Evolutionary conservation across 2,888 invertebrate genomes (phyloP).

Genomic region (Drosophila silvestris): DNA sequence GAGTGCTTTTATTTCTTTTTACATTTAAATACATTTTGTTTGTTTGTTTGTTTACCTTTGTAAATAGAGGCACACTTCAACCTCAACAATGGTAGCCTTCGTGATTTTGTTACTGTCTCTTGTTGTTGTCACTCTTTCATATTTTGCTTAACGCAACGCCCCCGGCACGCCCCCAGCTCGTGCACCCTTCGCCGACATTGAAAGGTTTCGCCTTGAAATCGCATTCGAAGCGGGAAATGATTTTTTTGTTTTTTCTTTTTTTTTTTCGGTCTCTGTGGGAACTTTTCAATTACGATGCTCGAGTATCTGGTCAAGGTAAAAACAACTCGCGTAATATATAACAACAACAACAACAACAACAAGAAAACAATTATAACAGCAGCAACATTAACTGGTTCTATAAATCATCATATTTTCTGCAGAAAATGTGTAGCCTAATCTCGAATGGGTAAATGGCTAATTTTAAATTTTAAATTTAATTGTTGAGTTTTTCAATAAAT

Average conservation of each 20-base stretch:
- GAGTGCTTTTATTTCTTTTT: slow-evolving; percentile 14
- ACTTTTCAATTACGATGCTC: slow-evolving; percentile 57
- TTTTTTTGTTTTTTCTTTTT: slow-evolving; percentile 39
- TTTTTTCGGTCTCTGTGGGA: slow-evolving; percentile 53
- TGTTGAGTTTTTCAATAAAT: background rate
- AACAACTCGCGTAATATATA: slow-evolving; percentile 26
- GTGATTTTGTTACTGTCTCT: slow-evolving; percentile 13
- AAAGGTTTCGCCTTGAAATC: slow-evolving; percentile 72
- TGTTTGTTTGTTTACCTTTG: slow-evolving; percentile 26
- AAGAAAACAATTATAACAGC: background rate
- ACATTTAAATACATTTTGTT: slow-evolving; percentile 25
- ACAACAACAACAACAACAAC: slow-evolving; percentile 4
- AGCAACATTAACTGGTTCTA: slow-evolving; percentile 49
- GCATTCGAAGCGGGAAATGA: slow-evolving; percentile 77
- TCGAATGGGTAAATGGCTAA: slow-evolving; percentile 36
- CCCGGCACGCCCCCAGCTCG: slow-evolving; percentile 27
- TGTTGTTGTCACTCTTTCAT: slow-evolving; percentile 32
- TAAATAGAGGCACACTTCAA: slow-evolving; percentile 35
- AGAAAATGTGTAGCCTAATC: slow-evolving; percentile 30
- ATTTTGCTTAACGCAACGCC: slow-evolving; percentile 19
- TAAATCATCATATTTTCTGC: slow-evolving; percentile 49
- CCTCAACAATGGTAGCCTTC: slow-evolving; percentile 47
- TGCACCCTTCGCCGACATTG: slow-evolving; percentile 70
- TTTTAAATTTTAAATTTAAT: slow-evolving; percentile 18
- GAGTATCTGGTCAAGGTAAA: slow-evolving; percentile 61